Conservation (phyloP, 2,113 vertebrate species). For the Epinephelus fuscoguttatus region DNA sequence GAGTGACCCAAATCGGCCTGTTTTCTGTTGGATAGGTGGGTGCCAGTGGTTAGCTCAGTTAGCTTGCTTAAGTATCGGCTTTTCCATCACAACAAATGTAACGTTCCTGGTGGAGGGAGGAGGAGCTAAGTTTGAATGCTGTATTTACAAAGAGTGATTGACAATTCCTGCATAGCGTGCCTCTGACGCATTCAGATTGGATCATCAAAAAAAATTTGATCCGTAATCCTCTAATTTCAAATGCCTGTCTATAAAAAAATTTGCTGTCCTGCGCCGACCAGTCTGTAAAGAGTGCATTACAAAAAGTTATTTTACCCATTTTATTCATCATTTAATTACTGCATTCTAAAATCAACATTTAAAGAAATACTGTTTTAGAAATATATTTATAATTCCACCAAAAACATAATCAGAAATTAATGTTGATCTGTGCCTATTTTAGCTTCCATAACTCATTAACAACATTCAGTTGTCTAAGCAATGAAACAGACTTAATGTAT, state of each 20-base stretch:
- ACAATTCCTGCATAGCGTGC: no score
- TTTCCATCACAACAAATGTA: no score
- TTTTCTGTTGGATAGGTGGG: no score
- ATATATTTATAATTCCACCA: background rate
- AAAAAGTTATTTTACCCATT: background rate
- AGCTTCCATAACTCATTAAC: background rate
- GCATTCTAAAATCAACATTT: background rate
- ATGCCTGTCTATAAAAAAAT: background rate
- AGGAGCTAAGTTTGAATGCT: no score
- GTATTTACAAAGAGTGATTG: no score
- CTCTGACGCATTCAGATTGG: no score
- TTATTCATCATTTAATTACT: background rate
- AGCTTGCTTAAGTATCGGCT: no score
- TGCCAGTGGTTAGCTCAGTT: no score
- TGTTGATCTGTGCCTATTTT: background rate
- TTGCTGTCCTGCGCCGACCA: background rate
- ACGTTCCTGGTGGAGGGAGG: no score
- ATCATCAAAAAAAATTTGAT: no score
- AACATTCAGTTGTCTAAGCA: background rate
- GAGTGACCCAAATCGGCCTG: no score
- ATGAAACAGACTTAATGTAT: background rate
- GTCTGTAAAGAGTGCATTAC: background rate
- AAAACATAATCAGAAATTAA: background rate
- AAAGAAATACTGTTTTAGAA: no score
- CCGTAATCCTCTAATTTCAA: background rate